phyloP scores from a whole-genome alignment of 1,140 invertebrate species.

The Xylocopa sonorina region DNA sequence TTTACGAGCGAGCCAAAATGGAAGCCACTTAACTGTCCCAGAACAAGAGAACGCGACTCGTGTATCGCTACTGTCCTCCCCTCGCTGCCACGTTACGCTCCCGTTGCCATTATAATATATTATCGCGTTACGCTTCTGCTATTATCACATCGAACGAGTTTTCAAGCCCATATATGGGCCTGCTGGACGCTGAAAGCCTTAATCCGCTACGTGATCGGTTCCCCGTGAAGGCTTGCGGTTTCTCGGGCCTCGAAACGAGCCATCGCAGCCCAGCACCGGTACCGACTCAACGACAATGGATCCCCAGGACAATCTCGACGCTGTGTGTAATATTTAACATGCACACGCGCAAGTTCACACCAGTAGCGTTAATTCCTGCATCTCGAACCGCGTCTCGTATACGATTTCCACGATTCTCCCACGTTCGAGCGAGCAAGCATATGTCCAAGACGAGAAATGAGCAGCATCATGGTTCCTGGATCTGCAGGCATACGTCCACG shows the following conservation, averaged over 20 bases:
- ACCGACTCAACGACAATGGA: background rate
- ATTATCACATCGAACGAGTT: too few relatives aligned
- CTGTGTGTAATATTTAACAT: background rate
- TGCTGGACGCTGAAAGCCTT: too few relatives aligned
- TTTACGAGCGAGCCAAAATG: too few relatives aligned
- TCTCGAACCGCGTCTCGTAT: conserved; percentile 9
- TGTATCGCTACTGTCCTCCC: too few relatives aligned
- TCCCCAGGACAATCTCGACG: background rate
- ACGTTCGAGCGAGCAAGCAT: conserved; percentile 35
- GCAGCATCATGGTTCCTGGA: conserved; percentile 18
- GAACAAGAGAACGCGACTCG: too few relatives aligned
- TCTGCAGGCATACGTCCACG: conserved; percentile 39
- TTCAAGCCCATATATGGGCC: too few relatives aligned
- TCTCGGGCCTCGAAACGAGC: background rate
- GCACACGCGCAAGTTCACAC: conserved; percentile 13
- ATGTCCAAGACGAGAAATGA: conserved; percentile 15
- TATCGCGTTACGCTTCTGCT: too few relatives aligned
- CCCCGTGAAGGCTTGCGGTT: background rate
- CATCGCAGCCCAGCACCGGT: background rate
- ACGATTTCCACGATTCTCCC: conserved; percentile 47
- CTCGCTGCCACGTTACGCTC: too few relatives aligned
- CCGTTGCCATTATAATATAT: too few relatives aligned
- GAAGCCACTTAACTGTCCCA: too few relatives aligned
- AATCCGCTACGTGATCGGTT: background rate
- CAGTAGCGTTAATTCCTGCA: conserved; percentile 27